Evolutionary conservation across 2,888 invertebrate genomes (phyloP).

Genomic region (Spodoptera littoralis): DNA sequence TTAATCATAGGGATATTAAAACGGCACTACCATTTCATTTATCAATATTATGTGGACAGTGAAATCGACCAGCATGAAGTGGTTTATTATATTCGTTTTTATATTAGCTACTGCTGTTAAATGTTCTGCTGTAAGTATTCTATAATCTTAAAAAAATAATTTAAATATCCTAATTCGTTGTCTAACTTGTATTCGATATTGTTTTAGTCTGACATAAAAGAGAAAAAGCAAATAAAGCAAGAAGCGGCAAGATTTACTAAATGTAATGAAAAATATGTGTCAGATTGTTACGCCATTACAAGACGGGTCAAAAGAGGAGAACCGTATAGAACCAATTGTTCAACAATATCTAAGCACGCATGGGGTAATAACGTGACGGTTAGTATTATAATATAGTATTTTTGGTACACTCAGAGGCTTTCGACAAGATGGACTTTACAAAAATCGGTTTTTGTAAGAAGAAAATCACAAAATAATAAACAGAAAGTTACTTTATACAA

Average conservation of each 20-base stretch:
- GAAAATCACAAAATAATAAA: too few relatives aligned
- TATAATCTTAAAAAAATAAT: too few relatives aligned
- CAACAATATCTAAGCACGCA: not conserved
- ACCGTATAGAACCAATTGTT: constrained; percentile 30
- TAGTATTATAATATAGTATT: constrained; percentile 5
- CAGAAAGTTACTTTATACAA: too few relatives aligned
- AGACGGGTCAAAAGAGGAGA: constrained; percentile 22
- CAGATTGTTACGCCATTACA: constrained; percentile 26
- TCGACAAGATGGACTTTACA: not conserved
- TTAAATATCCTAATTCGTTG: too few relatives aligned
- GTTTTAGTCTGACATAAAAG: constrained; percentile 5
- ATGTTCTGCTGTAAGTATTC: constrained; percentile 17
- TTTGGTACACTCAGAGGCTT: too few relatives aligned
- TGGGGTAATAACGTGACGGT: constrained; percentile 45
- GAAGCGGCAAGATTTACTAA: constrained; percentile 10
- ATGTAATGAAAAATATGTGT: constrained; percentile 22
- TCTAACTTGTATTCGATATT: not conserved
- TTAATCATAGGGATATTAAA: not conserved
- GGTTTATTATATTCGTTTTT: not conserved
- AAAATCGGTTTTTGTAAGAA: too few relatives aligned
- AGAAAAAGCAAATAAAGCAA: constrained; percentile 1
- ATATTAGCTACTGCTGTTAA: not conserved
- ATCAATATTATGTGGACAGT: not conserved
- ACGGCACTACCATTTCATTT: not conserved
- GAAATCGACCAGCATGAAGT: constrained; percentile 9